Conservation (phyloP, 2,797 vertebrate genomes). For the Spea hammondii region DNA sequence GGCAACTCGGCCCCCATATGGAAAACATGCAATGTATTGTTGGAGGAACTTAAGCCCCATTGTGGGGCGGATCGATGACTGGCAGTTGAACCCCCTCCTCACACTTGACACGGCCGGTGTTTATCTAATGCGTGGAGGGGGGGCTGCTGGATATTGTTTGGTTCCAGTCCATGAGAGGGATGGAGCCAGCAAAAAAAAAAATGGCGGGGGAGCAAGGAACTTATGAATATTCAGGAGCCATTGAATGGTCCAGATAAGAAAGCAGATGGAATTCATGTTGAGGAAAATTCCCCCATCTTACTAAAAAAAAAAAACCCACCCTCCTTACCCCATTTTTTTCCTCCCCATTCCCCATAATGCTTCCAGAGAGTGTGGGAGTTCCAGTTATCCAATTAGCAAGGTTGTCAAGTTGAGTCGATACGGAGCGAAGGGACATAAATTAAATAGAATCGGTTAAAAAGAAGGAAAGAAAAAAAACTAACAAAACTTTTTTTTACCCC, state of each 20-base stretch:
- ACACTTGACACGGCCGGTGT: slow-evolving; percentile 99
- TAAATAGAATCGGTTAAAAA: slow-evolving; percentile 59
- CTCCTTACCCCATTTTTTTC: slow-evolving; percentile 69
- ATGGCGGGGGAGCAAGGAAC: slow-evolving; percentile 56
- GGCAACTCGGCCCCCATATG: slow-evolving; percentile 97
- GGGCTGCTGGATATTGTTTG: slow-evolving; percentile 67
- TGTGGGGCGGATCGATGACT: slow-evolving; percentile 74
- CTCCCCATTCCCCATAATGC: slow-evolving; percentile 76
- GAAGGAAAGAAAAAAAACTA: slow-evolving; percentile 54
- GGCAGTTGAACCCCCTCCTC: slow-evolving; percentile 92
- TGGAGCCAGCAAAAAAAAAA: slow-evolving; percentile 51
- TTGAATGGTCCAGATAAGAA: slow-evolving; percentile 70
- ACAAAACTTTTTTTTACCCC: slow-evolving; percentile 19
- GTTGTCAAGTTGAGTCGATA: slow-evolving; percentile 88
- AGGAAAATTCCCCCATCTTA: slow-evolving; percentile 47
- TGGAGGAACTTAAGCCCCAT: slow-evolving; percentile 75
- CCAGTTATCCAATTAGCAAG: slow-evolving; percentile 98
- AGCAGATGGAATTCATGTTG: slow-evolving; percentile 80
- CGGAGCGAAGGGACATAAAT: slow-evolving; percentile 63
- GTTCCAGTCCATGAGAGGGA: slow-evolving; percentile 67
- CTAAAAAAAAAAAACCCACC: slow-evolving; percentile 43
- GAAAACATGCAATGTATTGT: slow-evolving; percentile 91
- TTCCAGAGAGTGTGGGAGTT: slow-evolving; percentile 70
- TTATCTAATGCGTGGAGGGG: slow-evolving; percentile 88
- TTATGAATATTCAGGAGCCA: slow-evolving; percentile 91